Conservation (phyloP, 2,888 invertebrate species). For the Drosophila trichaetosa region DNA sequence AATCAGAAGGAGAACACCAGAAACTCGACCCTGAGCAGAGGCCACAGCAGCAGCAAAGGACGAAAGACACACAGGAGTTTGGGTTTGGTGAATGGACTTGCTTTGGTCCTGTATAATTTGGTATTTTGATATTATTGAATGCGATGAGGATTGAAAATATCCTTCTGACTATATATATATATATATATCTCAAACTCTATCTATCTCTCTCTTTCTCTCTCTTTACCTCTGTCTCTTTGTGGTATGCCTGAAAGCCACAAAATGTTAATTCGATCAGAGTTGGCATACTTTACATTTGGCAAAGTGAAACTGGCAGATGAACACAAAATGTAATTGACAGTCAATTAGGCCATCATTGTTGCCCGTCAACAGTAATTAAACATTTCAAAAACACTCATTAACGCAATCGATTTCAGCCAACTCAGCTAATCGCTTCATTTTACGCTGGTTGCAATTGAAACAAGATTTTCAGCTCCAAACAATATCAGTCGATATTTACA, state of each 20-base stretch:
- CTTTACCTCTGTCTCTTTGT: background rate
- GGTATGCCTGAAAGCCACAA: slow-evolving; percentile 16
- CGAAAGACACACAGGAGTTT: background rate
- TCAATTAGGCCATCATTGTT: slow-evolving; percentile 23
- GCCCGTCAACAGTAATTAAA: slow-evolving; percentile 14
- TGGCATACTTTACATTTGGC: background rate
- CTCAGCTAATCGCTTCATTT: background rate
- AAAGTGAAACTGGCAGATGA: slow-evolving; percentile 22
- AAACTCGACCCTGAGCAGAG: background rate
- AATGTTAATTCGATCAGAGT: slow-evolving; percentile 14
- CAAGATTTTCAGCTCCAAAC: background rate
- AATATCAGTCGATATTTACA: background rate
- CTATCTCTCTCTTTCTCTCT: background rate
- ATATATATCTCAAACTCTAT: background rate
- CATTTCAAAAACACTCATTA: slow-evolving; percentile 16
- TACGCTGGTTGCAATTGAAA: background rate
- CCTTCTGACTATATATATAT: background rate
- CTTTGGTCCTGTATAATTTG: slow-evolving; percentile 24
- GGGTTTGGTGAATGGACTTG: background rate
- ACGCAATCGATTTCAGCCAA: background rate
- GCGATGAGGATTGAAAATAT: background rate
- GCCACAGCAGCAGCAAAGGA: background rate
- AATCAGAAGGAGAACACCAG: background rate
- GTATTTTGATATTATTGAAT: slow-evolving; percentile 45
- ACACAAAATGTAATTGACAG: slow-evolving; percentile 23